Conservation (phyloP, 2,797 vertebrate genomes). For the Loriculus beryllinus region DNA sequence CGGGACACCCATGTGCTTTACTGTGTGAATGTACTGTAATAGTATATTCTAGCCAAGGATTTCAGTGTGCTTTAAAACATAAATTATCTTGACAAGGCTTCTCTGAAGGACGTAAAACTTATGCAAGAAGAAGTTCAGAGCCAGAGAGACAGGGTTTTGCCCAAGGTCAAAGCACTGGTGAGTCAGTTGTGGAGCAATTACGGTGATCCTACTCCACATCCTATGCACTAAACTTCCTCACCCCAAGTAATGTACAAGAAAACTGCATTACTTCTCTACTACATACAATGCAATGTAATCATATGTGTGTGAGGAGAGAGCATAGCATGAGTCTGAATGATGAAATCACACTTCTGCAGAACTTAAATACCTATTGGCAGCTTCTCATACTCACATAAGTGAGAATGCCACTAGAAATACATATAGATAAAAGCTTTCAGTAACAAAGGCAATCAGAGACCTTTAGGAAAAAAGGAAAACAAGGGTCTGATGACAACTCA, state of each 20-base stretch:
- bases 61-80: not conserved
- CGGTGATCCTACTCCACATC: not conserved
- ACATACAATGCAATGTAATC: not conserved
- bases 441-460: not conserved
- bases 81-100: constrained; percentile 8
- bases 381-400: not conserved
- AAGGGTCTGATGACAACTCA: not conserved
- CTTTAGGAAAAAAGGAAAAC: not conserved
- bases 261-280: not conserved
- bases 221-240: not conserved
- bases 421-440: not conserved
- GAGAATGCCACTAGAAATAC: not conserved
- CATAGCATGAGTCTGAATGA: not conserved
- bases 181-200: not conserved
- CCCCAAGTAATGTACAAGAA: not conserved
- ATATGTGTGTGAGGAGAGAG: not conserved
- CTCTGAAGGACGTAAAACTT: constrained; percentile 31
- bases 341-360: constrained; percentile 14
- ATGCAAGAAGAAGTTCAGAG: not conserved
- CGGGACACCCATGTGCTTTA: not conserved
- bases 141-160: not conserved
- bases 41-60: not conserved
- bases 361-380: not conserved
- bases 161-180: not conserved
- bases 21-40: not conserved